Base-by-base conservation (phyloP, 2,888 invertebrate species). In the Pinctada fucata region DNA sequence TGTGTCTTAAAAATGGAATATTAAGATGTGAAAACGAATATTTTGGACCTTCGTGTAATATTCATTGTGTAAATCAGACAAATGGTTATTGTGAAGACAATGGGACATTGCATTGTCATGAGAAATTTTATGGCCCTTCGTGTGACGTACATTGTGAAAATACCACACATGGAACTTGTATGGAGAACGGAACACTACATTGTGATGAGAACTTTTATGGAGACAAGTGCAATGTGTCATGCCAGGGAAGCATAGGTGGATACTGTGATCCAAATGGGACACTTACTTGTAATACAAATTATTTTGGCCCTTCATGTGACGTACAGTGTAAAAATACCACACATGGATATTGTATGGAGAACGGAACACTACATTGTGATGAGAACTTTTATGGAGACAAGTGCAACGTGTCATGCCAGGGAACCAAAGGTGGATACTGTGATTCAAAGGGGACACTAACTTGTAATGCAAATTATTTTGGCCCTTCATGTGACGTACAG, bases 191-290 rank as follows among this genome's bases (percentile, higher is more conserved):
- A 1, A 58, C 58, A 0, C 1, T 58, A 1, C 0, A 58, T 1
- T 58, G 58, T 58, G 0, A 58, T 1, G 1, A 0, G 1, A 1
- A 58, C 1, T 58, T 1, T 58, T 58, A 58, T 13, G 58, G 58
- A 1, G 1, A 0, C 1, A 1, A 1, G 1, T 58, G 58, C 1
- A 1, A 6, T 1, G 1, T 58, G 0, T 1, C 0, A 0, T 58
- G 58, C 58, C 0, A 1, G 6, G 1, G 1, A 1, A 58, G 0
- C 1, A 6, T 0, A 1, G 0, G 1, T 13, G 58, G 58, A 0
- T 0, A 1, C 1, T 58, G 58, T 58, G 0, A 1, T 0, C 0
- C 0, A 1, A 1, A 58, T 6, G 58, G 58, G 1, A 58, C 58
- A 1, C 1, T 10, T 0, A 0, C 0, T 0, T 58, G 58, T 13